A percentile compares a stretch with the other conserved stretches of the same genome.
These are phyloP conservation scores for Chloroceryle amazona DNA, from an alignment of 2,797 vertebrate species.

Conservation along the genomic window DNA sequence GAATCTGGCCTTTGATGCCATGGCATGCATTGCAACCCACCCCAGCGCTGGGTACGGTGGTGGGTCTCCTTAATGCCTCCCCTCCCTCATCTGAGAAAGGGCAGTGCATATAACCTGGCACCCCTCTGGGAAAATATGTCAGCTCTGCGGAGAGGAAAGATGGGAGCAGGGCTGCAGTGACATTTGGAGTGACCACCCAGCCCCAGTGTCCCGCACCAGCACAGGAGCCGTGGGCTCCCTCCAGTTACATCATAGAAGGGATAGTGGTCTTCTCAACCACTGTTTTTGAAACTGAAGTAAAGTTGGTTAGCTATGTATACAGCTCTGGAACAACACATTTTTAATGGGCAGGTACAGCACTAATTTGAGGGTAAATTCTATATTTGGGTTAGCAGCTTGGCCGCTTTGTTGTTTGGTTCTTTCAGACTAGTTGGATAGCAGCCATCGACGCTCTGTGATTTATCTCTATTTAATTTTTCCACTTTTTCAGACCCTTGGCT, in stretches of 20 bases:
- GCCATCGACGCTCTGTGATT: constrained; percentile 45
- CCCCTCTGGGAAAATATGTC: background rate
- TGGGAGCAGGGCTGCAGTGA: background rate
- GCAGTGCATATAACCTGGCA: fast-evolving
- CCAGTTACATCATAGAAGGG: background rate
- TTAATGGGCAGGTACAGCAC: constrained; percentile 8
- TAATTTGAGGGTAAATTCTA: constrained; percentile 55
- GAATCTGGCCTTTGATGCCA: fast-evolving
- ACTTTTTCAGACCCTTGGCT: constrained; percentile 52
- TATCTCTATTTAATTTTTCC: constrained; percentile 59
- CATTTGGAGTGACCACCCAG: background rate
- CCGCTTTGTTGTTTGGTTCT: constrained; percentile 46
- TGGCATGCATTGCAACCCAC: fast-evolving
- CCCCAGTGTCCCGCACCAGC: fast-evolving
- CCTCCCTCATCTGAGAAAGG: fast-evolving
- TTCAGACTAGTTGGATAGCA: constrained; percentile 45
- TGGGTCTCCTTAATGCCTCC: background rate
- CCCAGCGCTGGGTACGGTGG: fast-evolving
- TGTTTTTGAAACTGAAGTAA: background rate
- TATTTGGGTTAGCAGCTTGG: constrained; percentile 46
- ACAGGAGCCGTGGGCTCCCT: background rate
- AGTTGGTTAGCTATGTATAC: background rate
- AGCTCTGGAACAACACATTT: constrained; percentile 14
- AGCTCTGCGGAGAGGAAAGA: background rate
- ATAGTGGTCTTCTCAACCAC: background rate